Evolutionary conservation across 2,113 vertebrate species (phyloP).

Genomic region (Microtus pennsylvanicus): DNA sequence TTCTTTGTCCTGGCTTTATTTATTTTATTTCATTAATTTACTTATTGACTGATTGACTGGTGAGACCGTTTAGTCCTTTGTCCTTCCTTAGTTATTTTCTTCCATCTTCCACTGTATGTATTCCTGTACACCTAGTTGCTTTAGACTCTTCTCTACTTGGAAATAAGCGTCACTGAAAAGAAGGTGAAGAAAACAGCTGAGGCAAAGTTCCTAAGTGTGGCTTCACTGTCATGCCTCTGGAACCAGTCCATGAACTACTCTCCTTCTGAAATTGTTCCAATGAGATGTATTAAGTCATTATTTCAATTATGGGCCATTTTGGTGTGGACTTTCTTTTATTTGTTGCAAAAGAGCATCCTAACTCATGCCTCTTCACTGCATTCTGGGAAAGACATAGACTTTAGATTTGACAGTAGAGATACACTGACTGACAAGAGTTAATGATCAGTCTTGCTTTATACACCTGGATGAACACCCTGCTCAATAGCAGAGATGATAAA

Average conservation of each 20-base stretch:
- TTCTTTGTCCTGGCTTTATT: background rate
- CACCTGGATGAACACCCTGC: conserved; percentile 70
- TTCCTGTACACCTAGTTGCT: background rate
- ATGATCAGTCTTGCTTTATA: conserved; percentile 75
- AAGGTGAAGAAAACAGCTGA: background rate
- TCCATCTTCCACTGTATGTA: background rate
- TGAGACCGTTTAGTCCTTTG: background rate
- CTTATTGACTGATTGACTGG: background rate
- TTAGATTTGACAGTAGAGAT: conserved; percentile 52
- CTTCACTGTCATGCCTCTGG: background rate
- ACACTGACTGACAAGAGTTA: conserved; percentile 67
- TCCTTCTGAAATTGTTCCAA: conserved; percentile 1
- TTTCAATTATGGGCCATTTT: conserved; percentile 42
- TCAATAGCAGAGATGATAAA: conserved; percentile 76
- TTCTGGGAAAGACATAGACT: conserved; percentile 7
- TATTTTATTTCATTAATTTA: background rate
- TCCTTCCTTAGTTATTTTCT: background rate
- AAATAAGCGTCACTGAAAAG: background rate
- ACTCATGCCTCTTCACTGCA: background rate
- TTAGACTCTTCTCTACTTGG: background rate
- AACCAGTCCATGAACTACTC: background rate
- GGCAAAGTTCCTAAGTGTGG: background rate
- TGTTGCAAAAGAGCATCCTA: background rate
- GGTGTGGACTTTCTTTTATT: background rate
- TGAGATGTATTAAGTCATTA: background rate